phyloP scores from a whole-genome alignment of 2,888 invertebrate species.

The Eulithis prunata region DNA sequence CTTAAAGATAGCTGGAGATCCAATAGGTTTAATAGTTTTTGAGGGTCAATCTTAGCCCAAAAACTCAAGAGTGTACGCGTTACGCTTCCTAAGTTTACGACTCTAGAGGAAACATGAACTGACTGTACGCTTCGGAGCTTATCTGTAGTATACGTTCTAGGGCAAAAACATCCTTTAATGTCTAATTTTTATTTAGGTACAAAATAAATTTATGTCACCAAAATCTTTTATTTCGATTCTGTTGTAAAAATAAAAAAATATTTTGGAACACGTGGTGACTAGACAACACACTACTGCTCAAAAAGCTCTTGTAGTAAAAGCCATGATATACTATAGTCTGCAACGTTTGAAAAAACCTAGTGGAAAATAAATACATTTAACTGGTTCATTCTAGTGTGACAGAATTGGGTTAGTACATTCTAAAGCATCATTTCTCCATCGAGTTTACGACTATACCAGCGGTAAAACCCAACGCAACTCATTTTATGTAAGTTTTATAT shows the following conservation, averaged over 20 bases:
- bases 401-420: conserved; percentile 8
- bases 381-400: conserved; percentile 8
- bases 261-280: no score
- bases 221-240: no score
- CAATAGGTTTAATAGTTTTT: conserved; percentile 24
- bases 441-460: conserved; percentile 40
- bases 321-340: no score
- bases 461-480: conserved; percentile 54
- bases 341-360: not conserved
- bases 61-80: conserved; percentile 43
- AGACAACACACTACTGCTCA: no score
- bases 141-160: no score
- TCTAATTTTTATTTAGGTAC: no score
- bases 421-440: conserved; percentile 24
- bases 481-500: conserved; percentile 49
- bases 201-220: no score
- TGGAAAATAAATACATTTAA: not conserved
- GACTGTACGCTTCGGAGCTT: no score
- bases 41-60: conserved; percentile 34
- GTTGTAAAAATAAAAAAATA: no score
- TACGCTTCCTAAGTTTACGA: conserved; percentile 55
- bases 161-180: no score
- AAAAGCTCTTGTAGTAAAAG: no score
- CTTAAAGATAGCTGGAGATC: conserved; percentile 23
- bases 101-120: conserved; percentile 12